Base-by-base conservation (phyloP, 2,888 invertebrate species). In the Catocala fraxini region DNA sequence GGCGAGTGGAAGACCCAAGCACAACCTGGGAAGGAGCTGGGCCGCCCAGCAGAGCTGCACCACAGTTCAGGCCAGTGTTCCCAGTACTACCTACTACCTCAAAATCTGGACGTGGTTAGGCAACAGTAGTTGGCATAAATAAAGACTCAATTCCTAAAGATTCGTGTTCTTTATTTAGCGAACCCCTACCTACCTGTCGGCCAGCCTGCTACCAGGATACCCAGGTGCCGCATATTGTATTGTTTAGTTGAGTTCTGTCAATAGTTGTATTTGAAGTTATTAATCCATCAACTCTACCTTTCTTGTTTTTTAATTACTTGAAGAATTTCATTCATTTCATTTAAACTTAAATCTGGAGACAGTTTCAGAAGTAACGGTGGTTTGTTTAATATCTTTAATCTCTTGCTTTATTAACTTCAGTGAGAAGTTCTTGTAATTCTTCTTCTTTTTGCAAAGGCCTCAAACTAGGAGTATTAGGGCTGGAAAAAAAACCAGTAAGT, bases 401-500 rank as follows among this genome's bases (percentile, higher is more conserved):
- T 76, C 97, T 95, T 0, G 96, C 95, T 73, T 93, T 89, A 56
- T 97, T 95, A 0, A 97, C 93, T 51, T 91, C 93, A 46, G 86
- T 91, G 6, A 99, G 85, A 9, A 99, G 92, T 63, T 95, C 89
- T 75, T 96, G 95, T 4, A 99, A 89, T 72, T 97, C 95, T 51
- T 97, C 94, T 87, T 97, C 97, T 34, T 94, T 95, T 88, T 99
- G 99, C 84, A 99, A 92, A 61, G 96, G 95, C 62, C 99, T 95
- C 54, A 99, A 92, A 0, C 99, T 99, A 2, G 98, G 98, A 0
- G 99, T 99, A 84, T 99, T 99, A 0, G 99, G 99, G 88, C 99
- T 98, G 77, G 34, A 63, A 60, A n/a, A n/a, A 51, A 45, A 42
- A 11, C 11, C 6, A 46, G 35, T 39, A 39, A 6, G 0, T 6